Conservation (phyloP, 2,888 invertebrate genomes). For the Parasteatoda lunata region DNA sequence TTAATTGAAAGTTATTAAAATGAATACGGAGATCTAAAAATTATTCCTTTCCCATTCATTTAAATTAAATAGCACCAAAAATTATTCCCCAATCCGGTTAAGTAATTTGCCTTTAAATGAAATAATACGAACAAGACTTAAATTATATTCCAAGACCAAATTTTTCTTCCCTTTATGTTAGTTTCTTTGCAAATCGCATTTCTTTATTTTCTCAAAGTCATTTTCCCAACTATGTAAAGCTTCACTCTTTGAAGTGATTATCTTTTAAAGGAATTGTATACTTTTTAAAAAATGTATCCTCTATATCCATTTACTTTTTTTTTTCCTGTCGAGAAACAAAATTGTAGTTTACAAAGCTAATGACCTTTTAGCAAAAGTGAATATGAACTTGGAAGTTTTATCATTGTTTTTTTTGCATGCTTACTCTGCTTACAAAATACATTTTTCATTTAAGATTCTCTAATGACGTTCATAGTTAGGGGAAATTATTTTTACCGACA, state of each 20-base stretch:
- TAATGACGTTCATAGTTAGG: conserved; percentile 20
- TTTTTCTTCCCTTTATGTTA: no score
- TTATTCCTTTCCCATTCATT: no score
- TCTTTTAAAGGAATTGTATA: no score
- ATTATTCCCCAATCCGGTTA: no score
- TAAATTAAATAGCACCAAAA: no score
- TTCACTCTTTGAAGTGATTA: no score
- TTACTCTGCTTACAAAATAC: background rate
- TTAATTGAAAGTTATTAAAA: no score
- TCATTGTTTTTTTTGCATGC: conserved; percentile 1
- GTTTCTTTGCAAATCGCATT: background rate
- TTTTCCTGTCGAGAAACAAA: background rate
- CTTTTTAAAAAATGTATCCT: background rate
- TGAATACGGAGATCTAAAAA: no score
- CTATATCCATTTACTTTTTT: conserved; percentile 28
- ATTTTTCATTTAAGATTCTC: conserved; percentile 7
- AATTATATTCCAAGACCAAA: no score
- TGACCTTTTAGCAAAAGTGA: conserved; percentile 35
- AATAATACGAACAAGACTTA: no score
- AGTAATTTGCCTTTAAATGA: no score
- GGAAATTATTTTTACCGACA: conserved; percentile 29
- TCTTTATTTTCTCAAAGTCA: background rate
- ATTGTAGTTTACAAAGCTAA: conserved; percentile 29
- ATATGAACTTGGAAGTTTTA: background rate
- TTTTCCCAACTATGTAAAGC: no score